Conservation (phyloP, 2,888 invertebrate species). For the Hedychridium roseum region DNA sequence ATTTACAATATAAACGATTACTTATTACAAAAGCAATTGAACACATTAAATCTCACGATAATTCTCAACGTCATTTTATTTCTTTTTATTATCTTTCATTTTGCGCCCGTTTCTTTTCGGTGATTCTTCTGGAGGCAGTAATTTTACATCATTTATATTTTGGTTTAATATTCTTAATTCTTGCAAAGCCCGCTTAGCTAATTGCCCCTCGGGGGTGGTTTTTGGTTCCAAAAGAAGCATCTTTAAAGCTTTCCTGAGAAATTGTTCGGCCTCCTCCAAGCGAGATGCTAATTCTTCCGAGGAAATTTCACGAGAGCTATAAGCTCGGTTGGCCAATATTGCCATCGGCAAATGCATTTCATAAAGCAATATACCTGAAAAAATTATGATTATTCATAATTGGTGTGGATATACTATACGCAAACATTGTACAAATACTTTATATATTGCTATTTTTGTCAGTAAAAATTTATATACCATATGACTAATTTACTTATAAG, state of each 20-base stretch:
- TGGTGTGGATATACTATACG: neutral
- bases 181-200: constrained; percentile 74
- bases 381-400: neutral
- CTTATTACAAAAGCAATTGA: too few relatives aligned
- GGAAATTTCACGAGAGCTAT: constrained; percentile 69
- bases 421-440: neutral
- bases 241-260: constrained; percentile 70
- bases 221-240: constrained; percentile 77
- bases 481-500: neutral
- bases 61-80: too few relatives aligned
- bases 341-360: constrained; percentile 77
- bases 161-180: constrained; percentile 70
- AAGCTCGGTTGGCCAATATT: constrained; percentile 72
- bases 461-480: neutral
- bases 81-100: constrained; percentile 19
- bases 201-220: constrained; percentile 76
- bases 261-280: constrained; percentile 68
- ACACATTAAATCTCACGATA: too few relatives aligned
- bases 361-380: constrained; percentile 76
- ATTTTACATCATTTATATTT: constrained; percentile 61
- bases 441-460: neutral
- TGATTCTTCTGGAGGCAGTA: constrained; percentile 13
- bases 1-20: too few relatives aligned
- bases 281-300: constrained; percentile 67
- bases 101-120: constrained; percentile 6